Evolutionary conservation across 2,888 invertebrate genomes (phyloP), one percentile per base, ranked within the genome.

Genomic region (Electrophaes corylata): DNA sequence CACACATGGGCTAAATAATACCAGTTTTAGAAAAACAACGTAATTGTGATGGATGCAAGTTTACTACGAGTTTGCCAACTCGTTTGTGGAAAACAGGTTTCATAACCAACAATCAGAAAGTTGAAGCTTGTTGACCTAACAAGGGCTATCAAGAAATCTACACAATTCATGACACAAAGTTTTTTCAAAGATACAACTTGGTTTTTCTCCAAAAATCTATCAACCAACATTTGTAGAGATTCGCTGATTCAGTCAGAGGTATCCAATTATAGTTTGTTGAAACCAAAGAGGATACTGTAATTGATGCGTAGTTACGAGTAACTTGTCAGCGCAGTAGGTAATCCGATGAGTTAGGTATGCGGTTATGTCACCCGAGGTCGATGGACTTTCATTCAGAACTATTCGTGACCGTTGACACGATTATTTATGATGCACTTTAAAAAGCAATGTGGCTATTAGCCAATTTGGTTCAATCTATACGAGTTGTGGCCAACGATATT

Each of bases 331-430:
- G 76, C 75, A 70, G 79, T 77, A 78, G 78, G 77, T 79, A 78
- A 77, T 79, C 82, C 74, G 71, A 60, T 60, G 55, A 56, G 47
- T 41, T 54, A 62, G 56, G 57, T 68, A 69, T 66, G 67, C 70
- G 72, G 76, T 81, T 81, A 83, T 82, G 84, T 82, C 84, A 82
- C 73, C 70, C 71, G 72, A 66, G 83, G 80, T 82, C 79, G 73
- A 74, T 62, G 77, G 65, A 79, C 81, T 78, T 73, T 70, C 77
- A 76, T 76, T 78, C 73, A 75, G 70, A 70, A 67, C 64, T 53
- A 57, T 60, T 55, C 52, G 54, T 68, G 62, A 69, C 67, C 69
- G 70, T 71, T 69, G 71, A 69, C 72, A 69, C 71, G 45, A 18
- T 64, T 73, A 43, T 70, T 73, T 71, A 70, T 67, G 67, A 70